Evolutionary conservation across 2,113 vertebrate species (phyloP).

Genomic region (Diphyllodes magnificus): DNA sequence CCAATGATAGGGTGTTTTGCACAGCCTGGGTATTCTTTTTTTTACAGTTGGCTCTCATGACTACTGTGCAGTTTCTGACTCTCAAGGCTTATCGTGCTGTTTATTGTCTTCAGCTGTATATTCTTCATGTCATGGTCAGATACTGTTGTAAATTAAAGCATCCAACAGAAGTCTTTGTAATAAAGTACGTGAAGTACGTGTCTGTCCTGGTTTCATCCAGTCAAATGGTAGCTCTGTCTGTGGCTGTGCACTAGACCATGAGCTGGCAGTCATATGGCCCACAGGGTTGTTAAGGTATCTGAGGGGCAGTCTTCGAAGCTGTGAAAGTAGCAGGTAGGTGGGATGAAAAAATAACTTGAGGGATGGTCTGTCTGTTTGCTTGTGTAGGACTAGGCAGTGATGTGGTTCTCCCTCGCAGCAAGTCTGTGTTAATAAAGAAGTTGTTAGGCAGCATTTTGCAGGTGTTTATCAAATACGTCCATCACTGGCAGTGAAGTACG

Average conservation of each 20-base stretch:
- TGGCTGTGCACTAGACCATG: rapidly evolving
- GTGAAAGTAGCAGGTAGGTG: neutral
- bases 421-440: neutral
- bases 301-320: neutral
- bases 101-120: neutral
- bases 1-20: neutral
- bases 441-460: neutral
- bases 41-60: neutral
- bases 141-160: neutral
- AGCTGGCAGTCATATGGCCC: neutral
- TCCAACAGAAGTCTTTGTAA: neutral
- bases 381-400: neutral
- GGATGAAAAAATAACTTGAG: neutral
- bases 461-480: neutral
- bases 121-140: neutral
- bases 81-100: neutral
- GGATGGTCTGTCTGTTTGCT: neutral
- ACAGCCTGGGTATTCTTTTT: neutral
- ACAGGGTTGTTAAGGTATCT: neutral
- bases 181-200: neutral
- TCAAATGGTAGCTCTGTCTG: neutral
- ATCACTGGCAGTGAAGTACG: neutral
- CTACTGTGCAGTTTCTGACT: neutral
- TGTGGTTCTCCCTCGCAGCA: neutral
- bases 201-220: neutral